Percentiles rank a stretch among this genome's conserved stretches.
phyloP scores from a whole-genome alignment of 2,888 invertebrate species.

The Aphidoletes aphidimyza region DNA sequence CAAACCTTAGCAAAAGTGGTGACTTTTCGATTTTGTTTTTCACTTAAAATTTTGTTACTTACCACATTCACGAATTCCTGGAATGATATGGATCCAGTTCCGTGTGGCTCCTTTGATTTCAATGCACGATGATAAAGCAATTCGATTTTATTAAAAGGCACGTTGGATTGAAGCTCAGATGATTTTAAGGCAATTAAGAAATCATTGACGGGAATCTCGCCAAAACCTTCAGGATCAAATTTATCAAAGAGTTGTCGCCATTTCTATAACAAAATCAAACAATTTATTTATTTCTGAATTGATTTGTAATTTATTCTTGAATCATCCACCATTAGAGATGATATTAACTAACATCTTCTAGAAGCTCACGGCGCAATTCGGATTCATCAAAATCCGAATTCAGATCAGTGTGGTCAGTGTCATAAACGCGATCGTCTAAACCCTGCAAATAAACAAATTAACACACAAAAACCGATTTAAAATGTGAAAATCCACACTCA shows the following conservation, averaged over 20 bases:
- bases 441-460: slow-evolving; percentile 61
- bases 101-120: slow-evolving; percentile 71
- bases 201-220: slow-evolving; percentile 89
- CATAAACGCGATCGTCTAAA: slow-evolving; percentile 73
- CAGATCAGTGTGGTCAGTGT: slow-evolving; percentile 84
- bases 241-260: slow-evolving; percentile 89
- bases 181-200: slow-evolving; percentile 81
- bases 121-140: slow-evolving; percentile 78
- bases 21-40: too few species aligned
- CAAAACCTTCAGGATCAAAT: slow-evolving; percentile 94
- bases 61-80: slow-evolving; percentile 96
- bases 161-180: slow-evolving; percentile 80
- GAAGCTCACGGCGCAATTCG: slow-evolving; percentile 78
- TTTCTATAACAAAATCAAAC: slow-evolving; percentile 72
- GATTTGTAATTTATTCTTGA: slow-evolving; percentile 1
- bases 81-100: slow-evolving; percentile 82
- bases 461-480: neutral
- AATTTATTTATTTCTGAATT: neutral
- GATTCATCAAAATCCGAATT: slow-evolving; percentile 84
- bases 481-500: neutral
- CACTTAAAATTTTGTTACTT: too few species aligned
- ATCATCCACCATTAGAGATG: slow-evolving; percentile 20
- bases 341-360: slow-evolving; percentile 79
- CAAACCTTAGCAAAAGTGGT: too few species aligned
- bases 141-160: slow-evolving; percentile 80